Conservation (phyloP, 1,140 invertebrate species). For the Sitophilus oryzae region DNA sequence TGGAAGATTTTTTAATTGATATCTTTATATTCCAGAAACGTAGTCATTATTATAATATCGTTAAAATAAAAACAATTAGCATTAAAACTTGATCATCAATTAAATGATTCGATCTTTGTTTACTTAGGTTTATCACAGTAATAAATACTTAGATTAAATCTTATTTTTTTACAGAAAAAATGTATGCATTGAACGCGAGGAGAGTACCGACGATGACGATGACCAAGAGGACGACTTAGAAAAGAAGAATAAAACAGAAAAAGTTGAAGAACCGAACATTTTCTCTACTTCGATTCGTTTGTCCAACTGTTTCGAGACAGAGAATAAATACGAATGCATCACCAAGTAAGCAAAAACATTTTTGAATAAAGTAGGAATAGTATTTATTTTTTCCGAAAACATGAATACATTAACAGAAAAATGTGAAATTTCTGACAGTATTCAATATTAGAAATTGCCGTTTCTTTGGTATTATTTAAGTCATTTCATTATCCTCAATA, state of each 20-base stretch:
- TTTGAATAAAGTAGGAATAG: slow-evolving; percentile 3
- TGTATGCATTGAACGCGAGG: slow-evolving; percentile 49
- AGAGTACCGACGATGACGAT: slow-evolving; percentile 42
- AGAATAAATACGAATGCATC: slow-evolving; percentile 53
- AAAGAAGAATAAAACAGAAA: slow-evolving; percentile 30
- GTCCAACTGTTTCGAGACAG: slow-evolving; percentile 50
- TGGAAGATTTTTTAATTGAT: too few species aligned
- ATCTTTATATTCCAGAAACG: too few species aligned
- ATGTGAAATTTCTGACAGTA: too few species aligned
- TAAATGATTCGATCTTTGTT: too few species aligned
- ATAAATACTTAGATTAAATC: too few species aligned
- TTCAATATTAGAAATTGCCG: too few species aligned
- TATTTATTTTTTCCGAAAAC: background rate
- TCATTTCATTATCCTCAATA: too few species aligned
- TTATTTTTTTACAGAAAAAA: slow-evolving; percentile 41
- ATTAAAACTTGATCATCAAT: too few species aligned
- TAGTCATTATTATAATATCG: too few species aligned
- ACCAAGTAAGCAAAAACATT: slow-evolving; percentile 48
- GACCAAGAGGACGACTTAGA: slow-evolving; percentile 36
- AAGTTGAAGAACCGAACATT: slow-evolving; percentile 33
- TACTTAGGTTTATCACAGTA: too few species aligned
- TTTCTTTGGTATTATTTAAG: too few species aligned
- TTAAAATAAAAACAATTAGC: too few species aligned
- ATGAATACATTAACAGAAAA: background rate
- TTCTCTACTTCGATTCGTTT: slow-evolving; percentile 47